Evolutionary conservation across 2,888 invertebrate species (phyloP).

Genomic region (Eupithecia subfuscata): DNA sequence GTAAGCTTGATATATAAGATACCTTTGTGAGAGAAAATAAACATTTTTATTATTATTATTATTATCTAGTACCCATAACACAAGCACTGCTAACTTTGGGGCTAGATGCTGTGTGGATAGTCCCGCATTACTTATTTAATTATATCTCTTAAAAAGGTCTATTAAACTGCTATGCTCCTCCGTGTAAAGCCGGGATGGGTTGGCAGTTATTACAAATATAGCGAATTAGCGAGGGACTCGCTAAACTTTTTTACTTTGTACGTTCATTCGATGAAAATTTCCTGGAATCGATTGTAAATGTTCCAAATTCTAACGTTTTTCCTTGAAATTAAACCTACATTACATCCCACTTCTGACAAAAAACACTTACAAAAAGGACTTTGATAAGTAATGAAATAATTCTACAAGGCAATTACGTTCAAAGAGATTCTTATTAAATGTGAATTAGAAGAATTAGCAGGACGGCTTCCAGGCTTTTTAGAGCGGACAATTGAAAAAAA

Average conservation of each 20-base stretch:
- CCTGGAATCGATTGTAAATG: not conserved
- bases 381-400: conserved; percentile 30
- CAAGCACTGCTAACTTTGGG: too few species aligned
- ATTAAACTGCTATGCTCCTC: too few species aligned
- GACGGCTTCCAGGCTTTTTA: not conserved
- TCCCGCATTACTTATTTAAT: too few species aligned
- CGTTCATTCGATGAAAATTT: not conserved
- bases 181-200: not conserved
- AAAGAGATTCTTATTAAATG: conserved; percentile 36
- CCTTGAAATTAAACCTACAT: conserved; percentile 3
- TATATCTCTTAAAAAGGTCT: too few species aligned
- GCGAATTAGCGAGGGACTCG: not conserved
- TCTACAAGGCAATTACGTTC: conserved; percentile 32
- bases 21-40: too few species aligned
- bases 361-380: conserved; percentile 22
- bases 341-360: not conserved
- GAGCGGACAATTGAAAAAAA: conserved; percentile 19
- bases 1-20: too few species aligned
- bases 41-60: too few species aligned
- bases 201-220: not conserved
- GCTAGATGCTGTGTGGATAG: too few species aligned
- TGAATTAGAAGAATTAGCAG: conserved; percentile 27
- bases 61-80: too few species aligned
- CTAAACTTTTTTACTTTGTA: not conserved
- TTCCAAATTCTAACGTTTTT: conserved; percentile 1